Conservation (phyloP, 2,888 invertebrate species). For the Geophilus truncorum region DNA sequence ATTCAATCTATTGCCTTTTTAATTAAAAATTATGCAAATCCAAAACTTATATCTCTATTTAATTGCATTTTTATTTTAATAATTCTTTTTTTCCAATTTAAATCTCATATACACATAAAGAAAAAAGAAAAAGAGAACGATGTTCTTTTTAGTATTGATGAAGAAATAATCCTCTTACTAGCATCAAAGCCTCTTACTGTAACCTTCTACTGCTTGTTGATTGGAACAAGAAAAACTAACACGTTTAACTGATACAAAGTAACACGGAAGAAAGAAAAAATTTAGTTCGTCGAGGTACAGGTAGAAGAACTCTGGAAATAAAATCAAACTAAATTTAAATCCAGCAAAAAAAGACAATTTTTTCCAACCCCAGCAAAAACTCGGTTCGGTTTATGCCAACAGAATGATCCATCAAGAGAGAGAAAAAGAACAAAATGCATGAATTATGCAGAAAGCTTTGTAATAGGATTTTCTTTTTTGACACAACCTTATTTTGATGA, state of each 20-base stretch:
- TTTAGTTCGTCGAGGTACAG: background rate
- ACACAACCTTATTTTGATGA: constrained; percentile 18
- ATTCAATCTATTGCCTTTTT: background rate
- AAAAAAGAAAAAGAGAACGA: background rate
- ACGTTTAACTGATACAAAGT: constrained; percentile 8
- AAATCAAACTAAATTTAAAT: constrained; percentile 3
- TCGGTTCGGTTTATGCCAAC: constrained; percentile 2
- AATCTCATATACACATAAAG: too few species aligned
- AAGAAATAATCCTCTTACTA: constrained; percentile 14
- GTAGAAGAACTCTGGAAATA: background rate
- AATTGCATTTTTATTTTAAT: background rate
- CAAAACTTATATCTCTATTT: too few species aligned
- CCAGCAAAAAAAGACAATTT: too few species aligned
- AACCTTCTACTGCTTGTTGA: constrained; percentile 7
- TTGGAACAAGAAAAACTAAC: constrained; percentile 1
- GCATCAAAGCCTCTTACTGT: background rate
- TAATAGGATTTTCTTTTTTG: constrained; percentile 22
- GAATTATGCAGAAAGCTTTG: constrained; percentile 22
- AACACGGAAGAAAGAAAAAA: background rate
- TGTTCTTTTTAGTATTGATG: constrained; percentile 17
- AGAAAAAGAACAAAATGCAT: constrained; percentile 13
- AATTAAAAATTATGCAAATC: background rate
- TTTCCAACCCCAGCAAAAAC: too few species aligned
- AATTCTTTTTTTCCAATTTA: too few species aligned
- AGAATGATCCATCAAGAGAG: constrained; percentile 1